phyloP scores from a whole-genome alignment of 2,888 invertebrate species.

The Lampropteryx suffumata region DNA sequence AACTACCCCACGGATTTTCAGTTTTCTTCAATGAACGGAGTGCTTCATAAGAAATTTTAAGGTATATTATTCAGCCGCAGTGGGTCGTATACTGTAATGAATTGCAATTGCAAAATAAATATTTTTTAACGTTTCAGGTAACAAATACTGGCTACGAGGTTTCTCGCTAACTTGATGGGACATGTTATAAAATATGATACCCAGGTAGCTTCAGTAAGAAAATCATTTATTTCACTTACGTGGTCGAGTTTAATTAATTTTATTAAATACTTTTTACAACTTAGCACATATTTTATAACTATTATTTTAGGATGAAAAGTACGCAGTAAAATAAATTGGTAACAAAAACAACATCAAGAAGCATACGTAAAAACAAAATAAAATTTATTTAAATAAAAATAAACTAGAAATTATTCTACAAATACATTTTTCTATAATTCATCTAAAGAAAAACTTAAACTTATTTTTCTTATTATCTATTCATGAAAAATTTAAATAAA shows the following conservation, averaged over 20 bases:
- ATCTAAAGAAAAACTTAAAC: constrained; percentile 3
- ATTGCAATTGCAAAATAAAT: too few relatives aligned
- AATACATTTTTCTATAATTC: constrained; percentile 10
- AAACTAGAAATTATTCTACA: constrained; percentile 8
- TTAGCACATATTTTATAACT: too few relatives aligned
- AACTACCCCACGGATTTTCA: too few relatives aligned
- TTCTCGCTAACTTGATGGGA: too few relatives aligned
- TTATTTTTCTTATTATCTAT: background rate
- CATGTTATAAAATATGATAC: background rate
- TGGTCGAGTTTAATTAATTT: too few relatives aligned
- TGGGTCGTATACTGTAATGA: too few relatives aligned
- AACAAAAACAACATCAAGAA: constrained; percentile 22
- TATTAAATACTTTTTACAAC: constrained; percentile 18
- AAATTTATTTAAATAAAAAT: constrained; percentile 2
- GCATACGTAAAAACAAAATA: constrained; percentile 14
- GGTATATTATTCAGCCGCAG: too few relatives aligned
- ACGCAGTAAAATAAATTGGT: constrained; percentile 15
- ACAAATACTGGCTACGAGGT: too few relatives aligned
- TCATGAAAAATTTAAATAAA: background rate
- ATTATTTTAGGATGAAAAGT: too few relatives aligned
- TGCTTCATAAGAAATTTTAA: too few relatives aligned
- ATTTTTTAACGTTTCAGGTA: too few relatives aligned
- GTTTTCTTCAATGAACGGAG: too few relatives aligned
- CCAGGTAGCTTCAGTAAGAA: constrained; percentile 8
- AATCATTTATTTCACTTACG: constrained; percentile 20